A percentile compares a stretch with the other conserved stretches of the same genome.
phyloP scores from a whole-genome alignment of 2,113 vertebrate genomes.

The Cygnus buccinator region DNA sequence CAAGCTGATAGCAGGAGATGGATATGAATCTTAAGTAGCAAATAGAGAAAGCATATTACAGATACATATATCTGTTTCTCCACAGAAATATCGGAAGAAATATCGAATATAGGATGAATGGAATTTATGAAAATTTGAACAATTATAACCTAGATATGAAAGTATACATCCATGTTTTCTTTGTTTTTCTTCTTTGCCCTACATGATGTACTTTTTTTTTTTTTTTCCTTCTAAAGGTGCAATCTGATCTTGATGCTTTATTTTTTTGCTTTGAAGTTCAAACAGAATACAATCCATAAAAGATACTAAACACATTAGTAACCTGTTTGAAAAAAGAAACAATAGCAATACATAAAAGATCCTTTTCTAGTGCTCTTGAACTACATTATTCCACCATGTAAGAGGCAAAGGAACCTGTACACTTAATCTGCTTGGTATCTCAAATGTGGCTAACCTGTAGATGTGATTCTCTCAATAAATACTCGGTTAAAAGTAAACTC shows the following conservation, averaged over 20 bases:
- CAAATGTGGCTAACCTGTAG: background rate
- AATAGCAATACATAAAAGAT: background rate
- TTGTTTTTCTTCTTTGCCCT: background rate
- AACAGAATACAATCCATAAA: background rate
- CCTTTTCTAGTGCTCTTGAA: background rate
- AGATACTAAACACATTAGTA: background rate
- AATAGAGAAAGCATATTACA: background rate
- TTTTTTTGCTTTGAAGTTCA: background rate
- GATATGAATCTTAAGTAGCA: background rate
- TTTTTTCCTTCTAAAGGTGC: background rate
- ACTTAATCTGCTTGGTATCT: background rate
- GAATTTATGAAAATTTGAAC: background rate
- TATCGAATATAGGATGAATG: background rate
- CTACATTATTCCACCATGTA: background rate
- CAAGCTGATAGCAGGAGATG: background rate
- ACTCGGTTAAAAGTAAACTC: background rate
- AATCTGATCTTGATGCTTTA: background rate
- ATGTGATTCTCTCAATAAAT: background rate
- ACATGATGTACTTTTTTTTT: background rate
- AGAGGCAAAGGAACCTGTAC: background rate
- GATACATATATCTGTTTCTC: background rate
- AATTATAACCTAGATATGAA: background rate
- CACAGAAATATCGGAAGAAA: background rate
- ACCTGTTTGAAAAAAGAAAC: too few species aligned
- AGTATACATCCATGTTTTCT: background rate